Conservation (phyloP, 2,797 vertebrate species). For the Huso huso region DNA sequence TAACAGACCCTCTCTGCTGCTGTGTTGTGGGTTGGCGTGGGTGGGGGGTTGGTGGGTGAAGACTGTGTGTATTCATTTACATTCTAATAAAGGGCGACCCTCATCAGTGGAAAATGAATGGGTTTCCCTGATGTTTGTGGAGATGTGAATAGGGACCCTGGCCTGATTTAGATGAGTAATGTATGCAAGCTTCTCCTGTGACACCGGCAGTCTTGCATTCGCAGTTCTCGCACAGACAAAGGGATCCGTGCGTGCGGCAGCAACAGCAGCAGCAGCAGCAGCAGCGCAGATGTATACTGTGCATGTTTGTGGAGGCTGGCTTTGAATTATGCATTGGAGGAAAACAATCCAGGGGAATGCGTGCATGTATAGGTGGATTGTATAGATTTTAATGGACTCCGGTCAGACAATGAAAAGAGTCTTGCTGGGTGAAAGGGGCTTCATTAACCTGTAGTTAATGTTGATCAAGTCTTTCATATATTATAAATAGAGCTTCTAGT, state of each 20-base stretch:
- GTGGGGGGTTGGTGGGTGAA: background rate
- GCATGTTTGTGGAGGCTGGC: background rate
- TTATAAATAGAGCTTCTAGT: background rate
- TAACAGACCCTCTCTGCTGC: background rate
- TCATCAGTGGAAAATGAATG: background rate
- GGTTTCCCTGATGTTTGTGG: background rate
- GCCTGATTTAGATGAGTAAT: background rate
- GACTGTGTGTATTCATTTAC: background rate
- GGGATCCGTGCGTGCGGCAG: background rate
- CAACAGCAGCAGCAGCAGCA: background rate
- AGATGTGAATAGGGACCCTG: background rate
- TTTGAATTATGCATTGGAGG: constrained; percentile 5
- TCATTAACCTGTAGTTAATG: background rate
- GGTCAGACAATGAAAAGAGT: background rate
- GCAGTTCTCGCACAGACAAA: background rate
- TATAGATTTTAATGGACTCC: constrained; percentile 3
- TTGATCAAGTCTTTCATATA: background rate
- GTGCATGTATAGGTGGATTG: background rate
- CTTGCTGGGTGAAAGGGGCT: background rate
- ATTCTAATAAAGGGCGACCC: background rate
- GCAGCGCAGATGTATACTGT: background rate
- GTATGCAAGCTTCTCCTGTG: background rate
- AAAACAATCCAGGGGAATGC: background rate
- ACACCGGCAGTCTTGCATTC: background rate
- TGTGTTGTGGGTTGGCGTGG: background rate